Conservation (phyloP, 2,113 vertebrate species). For the Corvus cornix region DNA sequence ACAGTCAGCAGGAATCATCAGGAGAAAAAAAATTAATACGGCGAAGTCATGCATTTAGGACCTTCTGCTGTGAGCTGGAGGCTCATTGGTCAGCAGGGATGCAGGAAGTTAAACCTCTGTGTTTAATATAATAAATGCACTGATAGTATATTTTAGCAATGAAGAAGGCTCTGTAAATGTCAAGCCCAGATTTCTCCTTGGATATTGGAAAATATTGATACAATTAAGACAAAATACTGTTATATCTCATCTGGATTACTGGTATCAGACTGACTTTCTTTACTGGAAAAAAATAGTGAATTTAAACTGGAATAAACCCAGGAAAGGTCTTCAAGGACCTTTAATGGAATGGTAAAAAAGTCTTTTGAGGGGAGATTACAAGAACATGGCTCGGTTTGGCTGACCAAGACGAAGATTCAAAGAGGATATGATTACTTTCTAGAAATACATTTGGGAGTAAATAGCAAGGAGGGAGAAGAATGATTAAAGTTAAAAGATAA, state of each 20-base stretch:
- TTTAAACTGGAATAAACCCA: background rate
- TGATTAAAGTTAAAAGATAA: background rate
- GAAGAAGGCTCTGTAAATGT: background rate
- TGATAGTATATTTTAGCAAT: background rate
- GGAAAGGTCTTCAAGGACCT: background rate
- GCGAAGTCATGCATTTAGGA: background rate
- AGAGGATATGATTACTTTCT: background rate
- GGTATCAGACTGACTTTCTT: background rate
- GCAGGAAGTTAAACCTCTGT: background rate
- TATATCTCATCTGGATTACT: background rate
- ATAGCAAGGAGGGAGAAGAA: background rate
- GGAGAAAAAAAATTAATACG: background rate
- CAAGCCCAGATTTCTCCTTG: background rate
- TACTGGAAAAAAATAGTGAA: background rate
- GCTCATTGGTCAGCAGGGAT: background rate
- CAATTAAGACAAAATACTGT: background rate
- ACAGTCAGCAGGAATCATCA: background rate
- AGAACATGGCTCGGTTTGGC: background rate
- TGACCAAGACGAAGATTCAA: background rate
- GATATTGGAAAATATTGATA: background rate
- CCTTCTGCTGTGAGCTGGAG: background rate
- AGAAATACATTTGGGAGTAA: conserved; percentile 5
- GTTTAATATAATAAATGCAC: background rate
- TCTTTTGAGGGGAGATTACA: background rate
- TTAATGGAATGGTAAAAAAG: background rate